A percentile compares a stretch with the other conserved stretches of the same genome.
phyloP scores from a whole-genome alignment of 1,140 invertebrate genomes.

The Grapholita molesta region DNA sequence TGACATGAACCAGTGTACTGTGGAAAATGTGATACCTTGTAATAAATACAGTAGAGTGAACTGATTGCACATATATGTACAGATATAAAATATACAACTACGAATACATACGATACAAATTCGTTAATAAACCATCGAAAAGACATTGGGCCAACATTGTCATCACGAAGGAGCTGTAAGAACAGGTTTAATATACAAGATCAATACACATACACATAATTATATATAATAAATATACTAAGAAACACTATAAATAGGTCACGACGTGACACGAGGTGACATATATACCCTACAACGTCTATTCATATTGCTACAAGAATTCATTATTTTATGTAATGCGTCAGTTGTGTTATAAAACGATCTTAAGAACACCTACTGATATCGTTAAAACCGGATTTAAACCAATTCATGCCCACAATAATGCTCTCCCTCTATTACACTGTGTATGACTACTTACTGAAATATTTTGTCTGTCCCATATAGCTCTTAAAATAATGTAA shows the following conservation, averaged over 20 bases:
- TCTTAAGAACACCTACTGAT: background rate
- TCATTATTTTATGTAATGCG: background rate
- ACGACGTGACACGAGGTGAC: constrained; percentile 2
- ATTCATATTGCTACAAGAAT: constrained; percentile 12
- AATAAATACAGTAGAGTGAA: no score
- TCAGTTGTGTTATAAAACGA: background rate
- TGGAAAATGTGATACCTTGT: no score
- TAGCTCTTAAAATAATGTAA: no score
- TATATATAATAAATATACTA: background rate
- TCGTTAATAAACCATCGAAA: background rate
- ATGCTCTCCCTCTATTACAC: no score
- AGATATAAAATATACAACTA: no score
- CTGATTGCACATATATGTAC: no score
- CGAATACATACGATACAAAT: background rate
- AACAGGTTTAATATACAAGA: background rate
- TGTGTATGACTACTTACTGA: no score
- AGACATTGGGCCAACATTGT: background rate
- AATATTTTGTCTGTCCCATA: no score
- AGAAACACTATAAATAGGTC: background rate
- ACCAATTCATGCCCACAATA: background rate
- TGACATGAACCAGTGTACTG: no score
- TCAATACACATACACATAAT: background rate
- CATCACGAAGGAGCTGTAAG: background rate
- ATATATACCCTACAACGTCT: background rate
- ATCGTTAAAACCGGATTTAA: background rate